Evolutionary conservation across 2,113 vertebrate genomes (phyloP).

Genomic region (Zonotrichia leucophrys): DNA sequence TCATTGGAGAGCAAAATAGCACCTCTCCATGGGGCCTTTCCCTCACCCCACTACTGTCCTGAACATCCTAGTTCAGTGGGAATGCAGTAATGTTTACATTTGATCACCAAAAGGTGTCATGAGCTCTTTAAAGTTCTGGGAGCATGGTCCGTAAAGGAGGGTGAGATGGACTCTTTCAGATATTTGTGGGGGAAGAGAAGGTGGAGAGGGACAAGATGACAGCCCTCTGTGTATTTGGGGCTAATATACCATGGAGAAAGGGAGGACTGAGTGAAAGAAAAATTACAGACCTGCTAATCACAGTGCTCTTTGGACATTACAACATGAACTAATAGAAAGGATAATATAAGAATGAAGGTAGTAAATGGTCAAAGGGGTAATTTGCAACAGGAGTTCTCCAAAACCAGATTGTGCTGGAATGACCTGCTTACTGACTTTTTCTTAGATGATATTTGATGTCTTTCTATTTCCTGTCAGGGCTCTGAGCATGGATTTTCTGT

Average conservation of each 20-base stretch:
- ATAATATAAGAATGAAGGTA: neutral
- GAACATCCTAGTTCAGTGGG: neutral
- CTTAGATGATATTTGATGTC: neutral
- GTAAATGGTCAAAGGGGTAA: neutral
- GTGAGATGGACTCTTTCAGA: neutral
- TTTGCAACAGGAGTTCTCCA: neutral
- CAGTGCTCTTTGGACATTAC: neutral
- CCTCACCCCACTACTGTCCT: accelerated
- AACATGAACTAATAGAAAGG: neutral
- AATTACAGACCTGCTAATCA: neutral
- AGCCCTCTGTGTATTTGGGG: accelerated
- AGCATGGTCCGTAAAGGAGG: neutral
- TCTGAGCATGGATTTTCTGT: neutral
- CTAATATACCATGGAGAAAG: neutral
- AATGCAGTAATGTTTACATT: neutral
- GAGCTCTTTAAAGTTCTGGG: neutral
- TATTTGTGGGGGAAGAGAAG: neutral
- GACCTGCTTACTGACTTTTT: neutral
- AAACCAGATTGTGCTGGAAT: neutral
- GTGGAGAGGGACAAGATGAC: neutral
- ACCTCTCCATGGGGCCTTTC: neutral
- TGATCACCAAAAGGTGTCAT: constrained; percentile 5
- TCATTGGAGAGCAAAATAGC: neutral
- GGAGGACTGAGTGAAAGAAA: neutral
- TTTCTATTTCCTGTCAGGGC: neutral